Percentiles rank a stretch among this genome's conserved stretches.
Conservation (phyloP, 2,888 invertebrate species). For the Augiades crinisus region DNA sequence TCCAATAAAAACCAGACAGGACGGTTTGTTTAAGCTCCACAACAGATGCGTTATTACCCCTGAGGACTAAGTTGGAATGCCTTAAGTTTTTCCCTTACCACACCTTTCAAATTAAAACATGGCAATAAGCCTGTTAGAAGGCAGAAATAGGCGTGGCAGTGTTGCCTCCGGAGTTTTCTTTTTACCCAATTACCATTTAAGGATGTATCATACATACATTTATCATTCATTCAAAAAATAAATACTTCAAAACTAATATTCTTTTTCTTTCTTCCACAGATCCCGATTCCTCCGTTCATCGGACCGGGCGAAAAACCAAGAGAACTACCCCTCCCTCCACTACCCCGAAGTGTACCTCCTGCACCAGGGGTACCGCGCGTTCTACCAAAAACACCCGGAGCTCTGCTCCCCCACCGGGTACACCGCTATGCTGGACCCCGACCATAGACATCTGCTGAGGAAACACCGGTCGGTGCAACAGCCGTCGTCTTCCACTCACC, state of each 20-base stretch:
- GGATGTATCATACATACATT: too few relatives aligned
- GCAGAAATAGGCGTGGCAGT: too few relatives aligned
- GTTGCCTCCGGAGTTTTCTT: too few relatives aligned
- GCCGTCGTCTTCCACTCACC: conserved; percentile 26
- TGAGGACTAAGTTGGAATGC: too few relatives aligned
- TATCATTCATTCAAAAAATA: neutral
- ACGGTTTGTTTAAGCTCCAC: too few relatives aligned
- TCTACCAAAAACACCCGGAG: conserved; percentile 85
- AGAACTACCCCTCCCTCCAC: conserved; percentile 90
- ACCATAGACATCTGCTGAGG: conserved; percentile 86
- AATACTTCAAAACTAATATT: too few relatives aligned
- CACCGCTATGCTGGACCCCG: conserved; percentile 92
- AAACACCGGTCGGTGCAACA: conserved; percentile 79
- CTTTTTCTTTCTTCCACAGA: conserved; percentile 81
- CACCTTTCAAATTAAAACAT: too few relatives aligned
- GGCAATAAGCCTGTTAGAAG: too few relatives aligned
- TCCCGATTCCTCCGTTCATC: conserved; percentile 90
- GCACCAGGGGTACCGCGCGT: conserved; percentile 85
- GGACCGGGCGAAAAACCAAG: conserved; percentile 91
- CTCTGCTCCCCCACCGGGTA: conserved; percentile 87
- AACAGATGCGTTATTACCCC: too few relatives aligned
- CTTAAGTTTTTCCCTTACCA: too few relatives aligned
- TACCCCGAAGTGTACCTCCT: conserved; percentile 97
- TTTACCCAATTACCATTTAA: too few relatives aligned
- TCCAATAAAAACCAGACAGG: too few relatives aligned